phyloP scores from a whole-genome alignment of 2,113 vertebrate genomes.

The Sturnira hondurensis region DNA sequence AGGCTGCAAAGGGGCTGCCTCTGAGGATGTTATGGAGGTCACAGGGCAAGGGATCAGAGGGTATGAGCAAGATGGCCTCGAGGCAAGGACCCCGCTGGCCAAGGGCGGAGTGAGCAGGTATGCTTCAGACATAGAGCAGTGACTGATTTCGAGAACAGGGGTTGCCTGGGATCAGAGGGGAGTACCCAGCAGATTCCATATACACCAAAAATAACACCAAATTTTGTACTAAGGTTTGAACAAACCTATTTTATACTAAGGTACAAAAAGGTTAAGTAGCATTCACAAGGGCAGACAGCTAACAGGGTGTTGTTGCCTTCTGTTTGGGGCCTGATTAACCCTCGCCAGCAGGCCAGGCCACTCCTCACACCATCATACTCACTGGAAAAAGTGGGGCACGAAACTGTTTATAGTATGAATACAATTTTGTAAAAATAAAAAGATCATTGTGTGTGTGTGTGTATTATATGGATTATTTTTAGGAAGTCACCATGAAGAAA shows the following conservation, averaged over 20 bases:
- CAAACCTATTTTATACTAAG: background rate
- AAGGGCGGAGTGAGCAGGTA: background rate
- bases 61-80: background rate
- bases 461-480: conserved; percentile 8
- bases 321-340: background rate
- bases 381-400: background rate
- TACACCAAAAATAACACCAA: too few relatives aligned
- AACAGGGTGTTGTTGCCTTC: background rate
- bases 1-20: background rate
- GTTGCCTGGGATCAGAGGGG: background rate
- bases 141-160: background rate
- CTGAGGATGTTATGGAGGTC: background rate
- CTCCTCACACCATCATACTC: background rate
- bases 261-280: background rate
- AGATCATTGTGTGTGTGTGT: background rate
- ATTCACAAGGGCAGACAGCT: background rate
- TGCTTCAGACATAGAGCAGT: background rate
- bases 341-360: background rate
- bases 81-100: background rate
- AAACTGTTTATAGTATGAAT: background rate
- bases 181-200: background rate
- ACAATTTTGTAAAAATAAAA: background rate
- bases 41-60: background rate
- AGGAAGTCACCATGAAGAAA: conserved; percentile 3
- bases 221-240: background rate